Evolutionary conservation across 1,140 invertebrate species (phyloP), one percentile per base, ranked within the genome.

Genomic region (Planococcus citri): DNA sequence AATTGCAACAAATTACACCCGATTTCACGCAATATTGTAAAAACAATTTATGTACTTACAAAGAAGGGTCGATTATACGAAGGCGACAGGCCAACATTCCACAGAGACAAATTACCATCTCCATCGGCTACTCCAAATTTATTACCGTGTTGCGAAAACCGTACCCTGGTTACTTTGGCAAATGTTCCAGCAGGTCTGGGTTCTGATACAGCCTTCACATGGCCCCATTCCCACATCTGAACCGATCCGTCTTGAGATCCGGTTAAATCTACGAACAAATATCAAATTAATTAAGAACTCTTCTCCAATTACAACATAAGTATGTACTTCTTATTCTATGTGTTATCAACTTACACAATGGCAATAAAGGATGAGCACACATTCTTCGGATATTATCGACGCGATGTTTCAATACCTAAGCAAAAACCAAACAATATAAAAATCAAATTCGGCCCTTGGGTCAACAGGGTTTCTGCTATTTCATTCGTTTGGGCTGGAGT

Each of bases 161-260:
- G 83, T 25, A 98, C 89, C 72, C 94, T 86, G 0, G 95, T 97
- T 12, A 99, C 95, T 83, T 98, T 99, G 41, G 95, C 95, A 78
- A 90, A 93, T 6, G 90, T 88, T 24, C 94, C 94, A 0, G 95
- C 85, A 25, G 92, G 87, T 69, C 95, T 83, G 4, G 95, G 91
- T 41, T 89, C 89, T 74, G 93, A 89, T 9, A 99, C 88, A 14
- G 91, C 87, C 71, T 92, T 89, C 37, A 87, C 84, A 78, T 97
- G 94, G 22, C 91, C 92, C 95, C 95, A 99, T 81, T 99, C 95
- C 94, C 95, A 98, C 71, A 99, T 83, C 72, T 92, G 88, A 4
- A 99, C 96, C 1, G 94, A 97, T 12, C 97, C 97, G 83, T 99
- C 97, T 77, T 96, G 91, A 69, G 92, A 91, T 69, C 97, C 97